Percentiles rank a stretch among this genome's conserved stretches.
phyloP scores from a whole-genome alignment of 2,888 invertebrate genomes.

The Tenodera sinensis region DNA sequence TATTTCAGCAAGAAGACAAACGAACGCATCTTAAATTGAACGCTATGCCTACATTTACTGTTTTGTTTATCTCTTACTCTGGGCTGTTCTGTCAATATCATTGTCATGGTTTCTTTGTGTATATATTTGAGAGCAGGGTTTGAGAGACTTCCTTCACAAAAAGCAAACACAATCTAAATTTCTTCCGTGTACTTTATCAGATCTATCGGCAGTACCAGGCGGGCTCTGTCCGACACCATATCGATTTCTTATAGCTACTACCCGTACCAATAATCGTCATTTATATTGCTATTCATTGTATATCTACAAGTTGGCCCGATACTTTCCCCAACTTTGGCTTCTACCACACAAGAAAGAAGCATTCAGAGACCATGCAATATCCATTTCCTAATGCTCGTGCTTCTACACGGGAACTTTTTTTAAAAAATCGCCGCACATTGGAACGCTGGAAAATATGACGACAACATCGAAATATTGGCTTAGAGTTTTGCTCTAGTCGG shows the following conservation, averaged over 20 bases:
- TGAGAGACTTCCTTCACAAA: neutral
- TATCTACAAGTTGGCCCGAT: neutral
- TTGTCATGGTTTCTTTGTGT: too few relatives aligned
- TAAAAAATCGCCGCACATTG: too few relatives aligned
- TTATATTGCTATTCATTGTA: neutral
- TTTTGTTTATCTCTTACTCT: too few relatives aligned
- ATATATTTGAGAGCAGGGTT: too few relatives aligned
- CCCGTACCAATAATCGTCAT: neutral
- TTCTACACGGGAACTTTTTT: neutral
- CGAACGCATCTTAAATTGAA: too few relatives aligned
- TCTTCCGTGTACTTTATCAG: neutral
- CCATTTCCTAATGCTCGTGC: neutral
- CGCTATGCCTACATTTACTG: too few relatives aligned
- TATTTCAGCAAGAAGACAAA: too few relatives aligned
- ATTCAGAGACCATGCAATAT: neutral
- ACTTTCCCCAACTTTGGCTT: neutral
- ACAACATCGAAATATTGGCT: too few relatives aligned
- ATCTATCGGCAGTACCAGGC: neutral
- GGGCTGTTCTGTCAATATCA: too few relatives aligned
- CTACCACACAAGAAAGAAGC: neutral
- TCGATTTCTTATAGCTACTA: neutral
- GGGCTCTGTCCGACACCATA: neutral
- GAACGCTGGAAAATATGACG: too few relatives aligned
- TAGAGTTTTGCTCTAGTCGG: too few relatives aligned
- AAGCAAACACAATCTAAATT: neutral